Percentiles rank a stretch among this genome's conserved stretches.
Conservation (phyloP, 2,888 invertebrate genomes). For the Eudasyphora cyanicolor region DNA sequence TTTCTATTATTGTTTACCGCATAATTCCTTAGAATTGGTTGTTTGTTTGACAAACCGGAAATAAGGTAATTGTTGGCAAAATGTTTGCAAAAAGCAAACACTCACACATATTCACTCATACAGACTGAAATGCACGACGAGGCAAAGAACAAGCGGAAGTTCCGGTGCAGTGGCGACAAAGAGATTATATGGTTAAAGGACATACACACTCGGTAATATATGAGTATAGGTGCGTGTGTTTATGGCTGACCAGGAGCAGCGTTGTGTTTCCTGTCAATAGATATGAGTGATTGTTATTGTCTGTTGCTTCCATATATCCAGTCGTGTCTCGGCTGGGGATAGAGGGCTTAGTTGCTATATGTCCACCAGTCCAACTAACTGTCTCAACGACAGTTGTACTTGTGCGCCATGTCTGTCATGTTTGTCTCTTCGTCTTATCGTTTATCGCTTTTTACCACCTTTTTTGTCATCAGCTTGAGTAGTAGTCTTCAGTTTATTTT, state of each 20-base stretch:
- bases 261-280: constrained; percentile 17
- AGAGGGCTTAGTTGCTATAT: not conserved
- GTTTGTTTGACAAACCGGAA: constrained; percentile 1
- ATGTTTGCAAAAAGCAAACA: not conserved
- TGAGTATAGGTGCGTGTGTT: not conserved
- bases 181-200: too few species aligned
- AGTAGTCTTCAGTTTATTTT: not conserved
- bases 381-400: not conserved
- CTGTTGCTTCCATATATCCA: not conserved
- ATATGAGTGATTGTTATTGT: constrained; percentile 14
- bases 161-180: not conserved
- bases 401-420: not conserved
- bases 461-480: not conserved
- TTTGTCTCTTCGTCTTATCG: not conserved
- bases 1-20: not conserved
- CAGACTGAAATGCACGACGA: not conserved
- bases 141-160: not conserved
- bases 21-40: not conserved
- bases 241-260: not conserved
- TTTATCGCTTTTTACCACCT: not conserved
- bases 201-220: not conserved
- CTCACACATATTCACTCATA: not conserved
- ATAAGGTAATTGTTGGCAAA: constrained; percentile 1
- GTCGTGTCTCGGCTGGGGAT: not conserved
- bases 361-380: not conserved